Evolutionary conservation across 2,113 vertebrate species (phyloP), one percentile per base, ranked within the genome.

Genomic region (Pachyramphus minor): DNA sequence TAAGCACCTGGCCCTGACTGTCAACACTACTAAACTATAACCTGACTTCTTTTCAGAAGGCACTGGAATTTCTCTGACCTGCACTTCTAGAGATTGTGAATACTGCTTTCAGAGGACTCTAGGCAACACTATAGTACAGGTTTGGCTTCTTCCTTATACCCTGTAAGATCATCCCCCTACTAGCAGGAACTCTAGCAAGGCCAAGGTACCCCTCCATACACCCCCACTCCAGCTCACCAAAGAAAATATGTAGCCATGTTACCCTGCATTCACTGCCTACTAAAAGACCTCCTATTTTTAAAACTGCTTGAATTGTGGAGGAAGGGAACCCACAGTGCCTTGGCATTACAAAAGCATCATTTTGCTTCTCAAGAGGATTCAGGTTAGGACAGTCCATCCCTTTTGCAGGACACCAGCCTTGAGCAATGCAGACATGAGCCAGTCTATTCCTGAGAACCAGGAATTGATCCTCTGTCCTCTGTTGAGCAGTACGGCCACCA

Each of bases 401-500:
- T 59, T 59, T 63, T 23, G 45, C 15, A 50, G 22, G 11, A 82
- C 20, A 77, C 9, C 45, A 81, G 52, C 25, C 47, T 42, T 25
- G 41, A 72, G 27, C 62, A 73, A 55, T 0, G 1, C 1, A 89
- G 39, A 60, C 17, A 28, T 1, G 2, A 89, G 19, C 10, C 42
- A 47, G n/a, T 5, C 39, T 58, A 9, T 9, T 47, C 42, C 37
- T 2, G 1, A 78, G 37, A 81, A 35, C 6, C 8, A n/a, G 12
- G 28, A 75, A 30, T 22, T 31, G 8, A 11, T 37, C 5, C n/a
- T 30, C 39, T 28, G 8, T 33, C 50, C 25, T 58, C 39, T 28
- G 0, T 0, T 41, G 11, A 58, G 20, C 27, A 49, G 18, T 11
- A 52, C 1, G 3, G 30, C 73, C 28, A 58, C 2, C 1, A 4